Evolutionary conservation across 2,797 vertebrate species (phyloP).

Genomic region (Hipposideros larvatus): DNA sequence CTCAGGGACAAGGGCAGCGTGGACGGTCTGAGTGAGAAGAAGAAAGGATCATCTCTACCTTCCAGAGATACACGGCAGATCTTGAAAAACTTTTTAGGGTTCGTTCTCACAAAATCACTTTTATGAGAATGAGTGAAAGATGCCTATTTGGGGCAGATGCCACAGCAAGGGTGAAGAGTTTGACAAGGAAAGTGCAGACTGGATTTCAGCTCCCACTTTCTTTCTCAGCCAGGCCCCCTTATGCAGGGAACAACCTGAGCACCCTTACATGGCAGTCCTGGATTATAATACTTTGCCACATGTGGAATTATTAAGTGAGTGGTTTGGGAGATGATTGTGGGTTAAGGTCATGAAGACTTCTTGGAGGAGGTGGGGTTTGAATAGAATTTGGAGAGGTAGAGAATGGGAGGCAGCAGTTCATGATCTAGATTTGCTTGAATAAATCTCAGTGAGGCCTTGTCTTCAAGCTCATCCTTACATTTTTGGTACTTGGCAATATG

Average conservation of each 20-base stretch:
- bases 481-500: not conserved
- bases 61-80: not conserved
- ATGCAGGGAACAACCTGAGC: not conserved
- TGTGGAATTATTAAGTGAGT: not conserved
- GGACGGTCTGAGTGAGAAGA: not conserved
- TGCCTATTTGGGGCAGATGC: not conserved
- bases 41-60: not conserved
- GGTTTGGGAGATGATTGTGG: not conserved
- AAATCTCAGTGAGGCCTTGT: not conserved
- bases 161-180: not conserved
- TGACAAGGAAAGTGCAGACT: not conserved
- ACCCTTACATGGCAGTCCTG: not conserved
- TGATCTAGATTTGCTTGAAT: not conserved
- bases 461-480: not conserved
- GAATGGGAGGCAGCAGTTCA: not conserved
- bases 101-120: not conserved
- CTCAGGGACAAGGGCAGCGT: not conserved
- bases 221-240: not conserved
- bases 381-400: not conserved
- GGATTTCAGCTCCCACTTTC: not conserved
- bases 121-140: not conserved
- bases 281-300: not conserved
- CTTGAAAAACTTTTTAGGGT: not conserved
- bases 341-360: not conserved
- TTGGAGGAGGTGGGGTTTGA: not conserved